These are phyloP conservation scores for Physeter macrocephalus DNA, from an alignment of 2,113 vertebrate genomes.

Conservation along the genomic window DNA sequence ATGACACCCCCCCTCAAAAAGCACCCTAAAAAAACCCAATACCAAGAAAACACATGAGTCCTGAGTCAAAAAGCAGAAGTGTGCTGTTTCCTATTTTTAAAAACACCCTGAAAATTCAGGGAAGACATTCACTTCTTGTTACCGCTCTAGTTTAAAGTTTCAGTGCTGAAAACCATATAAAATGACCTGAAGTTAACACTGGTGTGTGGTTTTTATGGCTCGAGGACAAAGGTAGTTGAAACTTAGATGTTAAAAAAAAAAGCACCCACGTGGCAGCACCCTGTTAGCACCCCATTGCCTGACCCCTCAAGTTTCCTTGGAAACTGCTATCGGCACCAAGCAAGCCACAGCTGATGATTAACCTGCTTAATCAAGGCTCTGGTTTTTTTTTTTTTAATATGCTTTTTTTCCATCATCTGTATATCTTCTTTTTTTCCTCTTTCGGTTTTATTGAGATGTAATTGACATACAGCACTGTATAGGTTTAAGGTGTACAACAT, in stretches of 20 bases:
- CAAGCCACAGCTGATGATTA: neutral
- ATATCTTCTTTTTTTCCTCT: neutral
- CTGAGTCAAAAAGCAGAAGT: slow-evolving; percentile 65
- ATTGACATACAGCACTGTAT: neutral
- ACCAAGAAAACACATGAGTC: neutral
- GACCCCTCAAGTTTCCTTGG: neutral
- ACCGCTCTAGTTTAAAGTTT: neutral
- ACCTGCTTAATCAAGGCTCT: neutral
- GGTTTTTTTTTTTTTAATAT: neutral
- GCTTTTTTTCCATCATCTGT: neutral
- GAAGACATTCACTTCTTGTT: slow-evolving; percentile 32
- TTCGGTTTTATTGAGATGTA: neutral
- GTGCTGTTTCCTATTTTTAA: slow-evolving; percentile 52
- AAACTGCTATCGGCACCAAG: fast-evolving
- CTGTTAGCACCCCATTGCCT: neutral
- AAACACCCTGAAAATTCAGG: slow-evolving; percentile 45
- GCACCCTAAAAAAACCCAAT: slow-evolving; percentile 32
- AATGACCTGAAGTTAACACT: neutral
- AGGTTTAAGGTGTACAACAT: neutral
- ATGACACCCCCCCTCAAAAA: neutral
- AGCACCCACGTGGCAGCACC: too few relatives aligned
- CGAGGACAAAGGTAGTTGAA: neutral
- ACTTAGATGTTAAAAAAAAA: neutral
- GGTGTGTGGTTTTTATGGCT: neutral
- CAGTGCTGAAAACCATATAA: neutral